Evolutionary conservation across 2,888 invertebrate genomes (phyloP).

Genomic region (Polyommatus icarus): DNA sequence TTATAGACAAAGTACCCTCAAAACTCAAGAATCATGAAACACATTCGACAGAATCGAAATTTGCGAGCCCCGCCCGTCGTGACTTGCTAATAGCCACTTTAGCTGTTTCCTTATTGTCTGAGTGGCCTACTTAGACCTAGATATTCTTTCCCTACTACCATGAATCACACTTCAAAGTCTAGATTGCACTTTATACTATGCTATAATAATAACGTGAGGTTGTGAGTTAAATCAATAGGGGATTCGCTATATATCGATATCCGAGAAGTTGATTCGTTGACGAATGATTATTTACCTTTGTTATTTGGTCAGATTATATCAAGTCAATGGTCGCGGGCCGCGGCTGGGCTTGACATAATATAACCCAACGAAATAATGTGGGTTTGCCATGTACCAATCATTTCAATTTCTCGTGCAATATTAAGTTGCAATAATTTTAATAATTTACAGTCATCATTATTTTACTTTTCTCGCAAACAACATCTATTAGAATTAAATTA

Average conservation of each 20-base stretch:
- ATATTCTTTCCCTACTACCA: constrained; percentile 16
- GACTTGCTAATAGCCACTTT: constrained; percentile 30
- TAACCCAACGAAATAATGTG: not conserved
- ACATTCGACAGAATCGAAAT: not conserved
- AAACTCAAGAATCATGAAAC: constrained; percentile 4
- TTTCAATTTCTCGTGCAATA: not conserved
- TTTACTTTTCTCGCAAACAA: not conserved
- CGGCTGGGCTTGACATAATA: too few relatives aligned
- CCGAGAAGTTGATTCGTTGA: too few relatives aligned
- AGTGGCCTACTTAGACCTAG: constrained; percentile 19
- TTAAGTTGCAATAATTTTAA: not conserved
- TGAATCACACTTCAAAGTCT: constrained; percentile 12
- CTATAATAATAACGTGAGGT: not conserved
- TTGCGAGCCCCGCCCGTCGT: constrained; percentile 1
- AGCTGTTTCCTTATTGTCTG: constrained; percentile 28
- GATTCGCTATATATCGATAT: too few relatives aligned
- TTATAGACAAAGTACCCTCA: not conserved
- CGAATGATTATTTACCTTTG: too few relatives aligned
- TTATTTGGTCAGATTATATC: too few relatives aligned
- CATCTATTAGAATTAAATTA: not conserved
- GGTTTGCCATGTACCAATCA: too few relatives aligned
- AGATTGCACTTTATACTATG: not conserved
- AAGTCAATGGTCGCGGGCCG: too few relatives aligned
- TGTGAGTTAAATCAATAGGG: not conserved
- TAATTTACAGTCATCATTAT: not conserved